These are phyloP conservation scores for Onychorhynchus coronatus DNA, from an alignment of 2,113 vertebrate genomes.

Conservation along the genomic window DNA sequence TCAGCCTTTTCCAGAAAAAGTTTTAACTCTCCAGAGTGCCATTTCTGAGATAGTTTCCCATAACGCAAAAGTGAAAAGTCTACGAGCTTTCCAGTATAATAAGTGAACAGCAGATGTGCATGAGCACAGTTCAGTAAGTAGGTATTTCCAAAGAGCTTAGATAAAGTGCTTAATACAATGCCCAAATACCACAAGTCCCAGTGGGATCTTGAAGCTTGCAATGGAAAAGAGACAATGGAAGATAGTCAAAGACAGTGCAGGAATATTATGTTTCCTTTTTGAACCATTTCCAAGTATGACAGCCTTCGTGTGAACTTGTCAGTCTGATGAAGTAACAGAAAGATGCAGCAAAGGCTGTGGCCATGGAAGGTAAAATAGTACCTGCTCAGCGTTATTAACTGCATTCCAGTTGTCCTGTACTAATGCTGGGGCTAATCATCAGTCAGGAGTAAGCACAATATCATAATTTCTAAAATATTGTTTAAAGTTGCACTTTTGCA, in stretches of 20 bases:
- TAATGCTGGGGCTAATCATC: background rate
- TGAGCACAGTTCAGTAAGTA: background rate
- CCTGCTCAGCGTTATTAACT: background rate
- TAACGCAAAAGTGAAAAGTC: background rate
- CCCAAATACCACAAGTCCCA: slow-evolving; percentile 5
- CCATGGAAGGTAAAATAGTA: background rate
- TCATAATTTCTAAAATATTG: background rate
- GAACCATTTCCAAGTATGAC: background rate
- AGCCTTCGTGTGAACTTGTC: background rate
- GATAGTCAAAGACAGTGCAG: background rate
- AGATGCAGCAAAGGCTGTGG: background rate
- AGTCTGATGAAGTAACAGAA: background rate
- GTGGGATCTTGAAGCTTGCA: background rate
- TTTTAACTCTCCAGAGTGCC: slow-evolving; percentile 2
- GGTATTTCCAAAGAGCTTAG: slow-evolving; percentile 30
- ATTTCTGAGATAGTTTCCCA: slow-evolving; percentile 10
- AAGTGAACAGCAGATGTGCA: background rate
- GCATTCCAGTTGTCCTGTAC: background rate
- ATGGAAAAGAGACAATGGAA: background rate
- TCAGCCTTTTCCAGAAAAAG: background rate
- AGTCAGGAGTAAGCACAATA: background rate
- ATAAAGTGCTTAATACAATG: slow-evolving; percentile 12
- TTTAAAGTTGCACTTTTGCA: background rate
- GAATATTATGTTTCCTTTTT: background rate
- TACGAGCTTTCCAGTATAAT: background rate